Evolutionary conservation across 2,797 vertebrate species (phyloP).

Genomic region (Orestias chungarensis): DNA sequence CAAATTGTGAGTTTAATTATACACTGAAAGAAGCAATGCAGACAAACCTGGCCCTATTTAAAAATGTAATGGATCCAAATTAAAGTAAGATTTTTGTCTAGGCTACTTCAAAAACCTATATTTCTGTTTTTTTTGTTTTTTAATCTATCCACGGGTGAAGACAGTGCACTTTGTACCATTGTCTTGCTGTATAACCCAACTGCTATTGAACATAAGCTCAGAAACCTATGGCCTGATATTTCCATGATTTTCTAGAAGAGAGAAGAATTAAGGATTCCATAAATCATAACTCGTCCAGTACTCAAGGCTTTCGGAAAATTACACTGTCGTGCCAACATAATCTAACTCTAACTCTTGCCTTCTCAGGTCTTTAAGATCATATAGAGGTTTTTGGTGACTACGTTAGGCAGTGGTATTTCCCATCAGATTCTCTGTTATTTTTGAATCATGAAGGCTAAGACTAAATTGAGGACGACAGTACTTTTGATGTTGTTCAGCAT

Average conservation of each 20-base stretch:
- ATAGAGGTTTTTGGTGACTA: background rate
- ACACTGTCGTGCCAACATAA: background rate
- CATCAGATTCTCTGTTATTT: background rate
- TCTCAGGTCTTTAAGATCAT: background rate
- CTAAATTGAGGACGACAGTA: background rate
- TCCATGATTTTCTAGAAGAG: background rate
- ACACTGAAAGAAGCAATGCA: background rate
- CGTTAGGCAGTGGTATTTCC: background rate
- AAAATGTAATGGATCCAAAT: no score
- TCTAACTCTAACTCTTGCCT: background rate
- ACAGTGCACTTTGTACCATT: background rate
- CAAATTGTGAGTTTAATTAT: background rate
- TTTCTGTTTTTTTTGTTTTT: background rate
- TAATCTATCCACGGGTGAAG: background rate
- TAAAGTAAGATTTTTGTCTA: no score
- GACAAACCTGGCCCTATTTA: no score
- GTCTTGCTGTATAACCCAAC: background rate
- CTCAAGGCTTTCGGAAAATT: background rate
- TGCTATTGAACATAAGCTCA: background rate
- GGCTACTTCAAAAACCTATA: no score
- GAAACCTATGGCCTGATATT: background rate
- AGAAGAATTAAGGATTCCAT: background rate
- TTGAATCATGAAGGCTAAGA: background rate
- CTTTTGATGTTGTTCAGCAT: background rate
- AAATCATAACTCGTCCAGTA: background rate